phyloP scores from a whole-genome alignment of 2,797 vertebrate genomes.

The Fundulus diaphanus region DNA sequence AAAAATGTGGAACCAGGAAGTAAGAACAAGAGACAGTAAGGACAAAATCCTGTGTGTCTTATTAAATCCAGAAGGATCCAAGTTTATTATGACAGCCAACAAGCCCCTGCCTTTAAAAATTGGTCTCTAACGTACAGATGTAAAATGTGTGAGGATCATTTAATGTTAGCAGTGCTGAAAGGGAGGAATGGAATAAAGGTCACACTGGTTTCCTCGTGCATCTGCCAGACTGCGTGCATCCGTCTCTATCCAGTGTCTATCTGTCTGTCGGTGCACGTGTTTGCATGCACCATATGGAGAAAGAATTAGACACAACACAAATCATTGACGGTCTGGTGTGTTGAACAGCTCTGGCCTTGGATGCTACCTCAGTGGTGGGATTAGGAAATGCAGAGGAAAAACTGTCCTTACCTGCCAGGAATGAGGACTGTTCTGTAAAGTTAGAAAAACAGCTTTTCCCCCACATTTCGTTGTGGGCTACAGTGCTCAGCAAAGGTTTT shows the following conservation, averaged over 20 bases:
- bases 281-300: slow-evolving; percentile 63
- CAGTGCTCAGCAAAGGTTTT: too few relatives aligned
- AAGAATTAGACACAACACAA: slow-evolving; percentile 68
- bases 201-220: slow-evolving; percentile 30
- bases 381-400: slow-evolving; percentile 46
- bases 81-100: slow-evolving; percentile 33
- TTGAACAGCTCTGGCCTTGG: slow-evolving; percentile 61
- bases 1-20: too few relatives aligned
- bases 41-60: slow-evolving; percentile 43
- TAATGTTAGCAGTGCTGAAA: slow-evolving; percentile 27
- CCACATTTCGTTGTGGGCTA: too few relatives aligned
- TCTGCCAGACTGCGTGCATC: slow-evolving; percentile 19
- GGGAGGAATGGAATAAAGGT: slow-evolving; percentile 36
- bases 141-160: slow-evolving; percentile 17
- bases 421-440: slow-evolving; percentile 35
- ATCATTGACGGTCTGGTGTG: slow-evolving; percentile 60
- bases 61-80: slow-evolving; percentile 57
- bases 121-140: slow-evolving; percentile 22
- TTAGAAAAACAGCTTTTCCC: slow-evolving; percentile 31
- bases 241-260: slow-evolving; percentile 9
- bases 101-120: slow-evolving; percentile 24
- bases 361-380: slow-evolving; percentile 58
- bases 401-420: slow-evolving; percentile 44
- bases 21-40: too few relatives aligned
- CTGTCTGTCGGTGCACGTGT: slow-evolving; percentile 13